Evolutionary conservation across 2,888 invertebrate genomes (phyloP).

Genomic region (Drosophila mercatorum): DNA sequence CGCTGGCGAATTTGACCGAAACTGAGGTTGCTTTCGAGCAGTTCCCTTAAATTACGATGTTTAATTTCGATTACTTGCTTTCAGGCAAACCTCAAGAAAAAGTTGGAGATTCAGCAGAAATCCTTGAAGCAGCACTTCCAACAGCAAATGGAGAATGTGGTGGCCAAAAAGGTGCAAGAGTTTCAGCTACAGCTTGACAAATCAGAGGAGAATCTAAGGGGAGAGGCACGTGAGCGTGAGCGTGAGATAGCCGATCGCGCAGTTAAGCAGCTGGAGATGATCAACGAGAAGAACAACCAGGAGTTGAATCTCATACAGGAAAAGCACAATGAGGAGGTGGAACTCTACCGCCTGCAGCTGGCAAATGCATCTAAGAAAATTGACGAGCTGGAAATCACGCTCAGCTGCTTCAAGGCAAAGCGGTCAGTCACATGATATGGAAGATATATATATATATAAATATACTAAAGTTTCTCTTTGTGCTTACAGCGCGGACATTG

Average conservation of each 20-base stretch:
- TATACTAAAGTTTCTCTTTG: background rate
- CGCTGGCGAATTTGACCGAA: conserved; percentile 85
- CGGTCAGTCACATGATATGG: conserved; percentile 59
- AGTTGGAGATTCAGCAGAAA: conserved; percentile 87
- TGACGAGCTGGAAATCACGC: conserved; percentile 87
- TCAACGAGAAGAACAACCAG: conserved; percentile 89
- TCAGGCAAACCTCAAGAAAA: conserved; percentile 86
- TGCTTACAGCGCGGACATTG: conserved; percentile 87
- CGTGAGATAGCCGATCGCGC: conserved; percentile 89
- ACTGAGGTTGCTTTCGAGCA: conserved; percentile 86
- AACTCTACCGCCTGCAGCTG: conserved; percentile 89
- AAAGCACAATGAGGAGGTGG: conserved; percentile 91
- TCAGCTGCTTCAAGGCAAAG: conserved; percentile 82
- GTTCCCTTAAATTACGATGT: background rate
- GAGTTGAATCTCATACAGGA: conserved; percentile 92
- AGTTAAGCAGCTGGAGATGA: conserved; percentile 89
- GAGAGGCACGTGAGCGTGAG: conserved; percentile 88
- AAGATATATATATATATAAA: background rate
- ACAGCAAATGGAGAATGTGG: conserved; percentile 91
- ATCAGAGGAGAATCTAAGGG: conserved; percentile 88
- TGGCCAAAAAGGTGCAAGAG: conserved; percentile 90
- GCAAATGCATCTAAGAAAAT: conserved; percentile 89
- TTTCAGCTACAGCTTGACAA: conserved; percentile 90
- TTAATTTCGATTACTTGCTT: background rate
- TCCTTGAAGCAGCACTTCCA: conserved; percentile 91